Conservation (phyloP, 92 coral and sea anemone genomes). For the Montipora capitata region DNA sequence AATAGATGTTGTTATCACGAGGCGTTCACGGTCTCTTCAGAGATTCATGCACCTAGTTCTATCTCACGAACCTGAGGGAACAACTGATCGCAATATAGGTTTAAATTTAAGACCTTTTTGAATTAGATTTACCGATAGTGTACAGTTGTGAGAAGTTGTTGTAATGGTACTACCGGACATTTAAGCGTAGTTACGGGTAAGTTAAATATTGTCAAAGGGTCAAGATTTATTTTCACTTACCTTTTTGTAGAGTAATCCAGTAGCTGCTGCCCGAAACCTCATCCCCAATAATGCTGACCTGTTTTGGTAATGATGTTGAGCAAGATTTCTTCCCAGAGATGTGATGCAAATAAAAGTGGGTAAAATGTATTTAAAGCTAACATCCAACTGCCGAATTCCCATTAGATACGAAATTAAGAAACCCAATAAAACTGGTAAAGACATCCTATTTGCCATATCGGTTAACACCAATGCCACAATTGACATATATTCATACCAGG, state of each 20-base stretch:
- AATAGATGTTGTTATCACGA: too few relatives aligned
- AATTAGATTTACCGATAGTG: too few relatives aligned
- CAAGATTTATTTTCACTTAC: slow-evolving; percentile 41
- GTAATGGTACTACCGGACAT: not conserved
- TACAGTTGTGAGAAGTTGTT: too few relatives aligned
- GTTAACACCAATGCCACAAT: slow-evolving; percentile 84
- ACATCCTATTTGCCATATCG: slow-evolving; percentile 95
- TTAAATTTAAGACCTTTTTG: too few relatives aligned
- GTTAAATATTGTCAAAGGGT: not conserved
- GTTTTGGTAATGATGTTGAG: slow-evolving; percentile 94
- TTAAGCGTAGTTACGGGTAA: not conserved
- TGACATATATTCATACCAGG: slow-evolving; percentile 81
- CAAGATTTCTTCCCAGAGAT: slow-evolving; percentile 85
- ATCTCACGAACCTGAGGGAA: too few relatives aligned
- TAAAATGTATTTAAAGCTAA: slow-evolving; percentile 83
- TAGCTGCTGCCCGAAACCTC: slow-evolving; percentile 92
- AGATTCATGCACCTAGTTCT: too few relatives aligned
- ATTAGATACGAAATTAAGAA: slow-evolving; percentile 89
- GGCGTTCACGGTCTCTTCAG: too few relatives aligned
- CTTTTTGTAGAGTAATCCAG: slow-evolving; percentile 88
- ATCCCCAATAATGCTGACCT: slow-evolving; percentile 89
- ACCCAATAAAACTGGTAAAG: slow-evolving; percentile 88
- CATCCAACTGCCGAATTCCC: slow-evolving; percentile 83
- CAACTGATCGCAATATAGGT: too few relatives aligned
- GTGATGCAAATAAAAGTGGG: slow-evolving; percentile 92